Evolutionary conservation across 2,797 vertebrate genomes (phyloP), one percentile per base, ranked within the genome.

Genomic region (Vultur gryphus): DNA sequence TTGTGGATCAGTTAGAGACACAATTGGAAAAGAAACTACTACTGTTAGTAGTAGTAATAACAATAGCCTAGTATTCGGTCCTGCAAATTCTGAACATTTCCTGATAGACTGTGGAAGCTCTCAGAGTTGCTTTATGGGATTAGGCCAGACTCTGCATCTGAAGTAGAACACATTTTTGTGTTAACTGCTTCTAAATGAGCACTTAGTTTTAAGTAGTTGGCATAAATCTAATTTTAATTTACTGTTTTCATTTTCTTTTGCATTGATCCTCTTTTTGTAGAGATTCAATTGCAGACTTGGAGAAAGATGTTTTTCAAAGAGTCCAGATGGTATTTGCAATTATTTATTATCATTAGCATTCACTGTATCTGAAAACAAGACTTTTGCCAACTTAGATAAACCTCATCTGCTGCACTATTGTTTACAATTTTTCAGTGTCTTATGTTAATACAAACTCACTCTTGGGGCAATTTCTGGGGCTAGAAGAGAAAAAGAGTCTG

Each of bases 161-260:
- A 96, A 78, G 84, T 90, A 87, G 86, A 89, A 61, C 71, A 35
- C 90, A 94, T 96, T 95, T 96, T 90, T 92, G 79, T 94, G 76
- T 93, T 94, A 96, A 95, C 91, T 96, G 93, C 94, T 92, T 95
- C 92, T 95, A 96, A 97, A 95, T 90, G 91, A 95, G 84, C 91
- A 75, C 90, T 97, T 91, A 91, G 69, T 85, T 94, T 87, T 85
- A 94, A 97, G 86, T 89, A 87, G 87, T 76, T 95, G 94, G 94
- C 91, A 94, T 95, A 88, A 95, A 94, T 89, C 87, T 93, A 78
- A 91, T 95, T 96, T 96, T 96, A 87, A 97, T 93, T 96, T 95
- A 58, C 81, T 67, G 87, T 77, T 95, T 93, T 95, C 78, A 89
- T 96, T 93, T 96, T 95, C 90, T 95, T 96, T 89, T 90, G 54